These are phyloP conservation scores for Drosophila mayri DNA, from an alignment of 1,140 invertebrate species.

Conservation along the genomic window DNA sequence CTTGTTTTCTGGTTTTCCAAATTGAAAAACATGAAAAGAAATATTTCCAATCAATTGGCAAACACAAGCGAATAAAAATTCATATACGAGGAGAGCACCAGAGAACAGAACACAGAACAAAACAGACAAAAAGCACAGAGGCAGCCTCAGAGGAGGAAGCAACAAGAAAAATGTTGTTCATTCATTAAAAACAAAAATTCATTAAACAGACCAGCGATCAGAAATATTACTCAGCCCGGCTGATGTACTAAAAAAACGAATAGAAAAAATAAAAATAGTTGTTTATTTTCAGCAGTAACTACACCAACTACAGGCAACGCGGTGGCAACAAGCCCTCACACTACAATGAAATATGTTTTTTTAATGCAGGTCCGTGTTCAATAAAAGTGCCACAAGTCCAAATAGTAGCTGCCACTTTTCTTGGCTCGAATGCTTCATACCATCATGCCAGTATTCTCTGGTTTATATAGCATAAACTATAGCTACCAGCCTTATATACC, in stretches of 20 bases:
- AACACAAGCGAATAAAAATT: conserved; percentile 78
- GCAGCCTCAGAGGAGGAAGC: conserved; percentile 16
- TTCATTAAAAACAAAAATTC: conserved; percentile 81
- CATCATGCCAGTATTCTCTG: no score
- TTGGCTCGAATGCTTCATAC: conserved; percentile 7
- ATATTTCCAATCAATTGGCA: conserved; percentile 83
- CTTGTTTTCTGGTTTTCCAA: conserved; percentile 60
- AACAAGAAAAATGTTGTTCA: conserved; percentile 77
- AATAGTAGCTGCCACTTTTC: conserved; percentile 16
- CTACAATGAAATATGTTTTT: conserved; percentile 75
- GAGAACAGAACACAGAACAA: conserved; percentile 8
- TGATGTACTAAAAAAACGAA: conserved; percentile 16
- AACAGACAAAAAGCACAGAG: conserved; percentile 21
- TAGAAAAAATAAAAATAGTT: conserved; percentile 37
- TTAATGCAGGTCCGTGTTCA: conserved; percentile 71
- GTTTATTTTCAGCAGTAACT: conserved; percentile 50
- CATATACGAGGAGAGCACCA: conserved; percentile 52
- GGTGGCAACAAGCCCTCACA: conserved; percentile 34
- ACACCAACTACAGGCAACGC: conserved; percentile 25
- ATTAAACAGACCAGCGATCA: conserved; percentile 66
- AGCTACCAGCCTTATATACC: neutral
- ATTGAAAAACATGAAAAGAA: conserved; percentile 79
- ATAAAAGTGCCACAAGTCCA: conserved; percentile 69
- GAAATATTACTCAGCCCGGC: conserved; percentile 50
- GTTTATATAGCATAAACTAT: neutral